phyloP scores from a whole-genome alignment of 2,888 invertebrate species.

The Argyra leucocephala region DNA sequence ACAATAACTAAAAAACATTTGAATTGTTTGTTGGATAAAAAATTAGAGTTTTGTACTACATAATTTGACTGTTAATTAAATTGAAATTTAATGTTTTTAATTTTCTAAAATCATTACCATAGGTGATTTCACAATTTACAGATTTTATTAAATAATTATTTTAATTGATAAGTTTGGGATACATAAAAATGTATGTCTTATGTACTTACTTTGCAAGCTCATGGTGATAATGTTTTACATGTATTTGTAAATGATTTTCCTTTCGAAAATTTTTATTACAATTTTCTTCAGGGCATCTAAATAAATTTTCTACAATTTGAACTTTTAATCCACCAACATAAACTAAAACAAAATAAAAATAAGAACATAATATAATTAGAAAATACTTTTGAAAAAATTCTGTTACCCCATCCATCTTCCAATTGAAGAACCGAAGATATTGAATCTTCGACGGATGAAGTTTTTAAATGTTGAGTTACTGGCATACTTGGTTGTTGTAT shows the following conservation, averaged over 20 bases:
- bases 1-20: too few relatives aligned
- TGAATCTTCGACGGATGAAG: background rate
- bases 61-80: too few relatives aligned
- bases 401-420: constrained; percentile 37
- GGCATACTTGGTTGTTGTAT: constrained; percentile 17
- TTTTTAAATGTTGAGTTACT: constrained; percentile 21
- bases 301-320: constrained; percentile 58
- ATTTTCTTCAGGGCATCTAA: constrained; percentile 67
- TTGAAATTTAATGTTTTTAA: too few relatives aligned
- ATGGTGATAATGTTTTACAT: constrained; percentile 88
- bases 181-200: background rate
- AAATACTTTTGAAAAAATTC: background rate
- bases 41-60: too few relatives aligned
- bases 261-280: constrained; percentile 86
- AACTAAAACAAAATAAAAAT: constrained; percentile 34
- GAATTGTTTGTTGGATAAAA: too few relatives aligned
- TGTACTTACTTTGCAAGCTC: constrained; percentile 55
- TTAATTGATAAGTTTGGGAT: too few relatives aligned
- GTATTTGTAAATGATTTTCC: constrained; percentile 82
- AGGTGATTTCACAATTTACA: too few relatives aligned
- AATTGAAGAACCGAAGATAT: constrained; percentile 19
- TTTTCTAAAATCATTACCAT: too few relatives aligned
- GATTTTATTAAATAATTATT: too few relatives aligned
- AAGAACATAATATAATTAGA: constrained; percentile 7
- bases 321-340: constrained; percentile 53